A percentile compares a stretch with the other conserved stretches of the same genome.
phyloP scores from a whole-genome alignment of 2,113 vertebrate species.

The Otocyon megalotis region DNA sequence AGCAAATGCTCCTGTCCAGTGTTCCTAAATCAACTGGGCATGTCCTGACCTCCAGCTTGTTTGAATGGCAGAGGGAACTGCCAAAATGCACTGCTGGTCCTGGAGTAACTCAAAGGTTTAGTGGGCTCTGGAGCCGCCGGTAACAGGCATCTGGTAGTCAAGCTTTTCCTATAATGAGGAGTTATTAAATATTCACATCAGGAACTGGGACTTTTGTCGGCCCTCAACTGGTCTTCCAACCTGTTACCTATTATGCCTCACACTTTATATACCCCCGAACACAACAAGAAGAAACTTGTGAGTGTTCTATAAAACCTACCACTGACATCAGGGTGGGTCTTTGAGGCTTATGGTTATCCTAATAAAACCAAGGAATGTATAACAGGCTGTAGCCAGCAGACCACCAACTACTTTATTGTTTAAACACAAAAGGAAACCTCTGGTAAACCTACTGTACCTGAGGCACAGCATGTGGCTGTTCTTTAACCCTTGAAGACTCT shows the following conservation, averaged over 20 bases:
- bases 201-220: constrained; percentile 65
- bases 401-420: constrained; percentile 88
- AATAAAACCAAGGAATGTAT: constrained; percentile 88
- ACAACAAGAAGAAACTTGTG: constrained; percentile 85
- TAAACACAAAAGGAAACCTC: constrained; percentile 82
- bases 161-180: constrained; percentile 71
- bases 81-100: neutral
- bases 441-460: constrained; percentile 78
- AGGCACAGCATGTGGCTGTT: constrained; percentile 63
- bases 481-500: constrained; percentile 68
- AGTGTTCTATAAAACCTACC: constrained; percentile 84
- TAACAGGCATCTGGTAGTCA: constrained; percentile 71
- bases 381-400: constrained; percentile 86
- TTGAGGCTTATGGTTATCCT: constrained; percentile 86
- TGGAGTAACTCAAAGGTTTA: constrained; percentile 53
- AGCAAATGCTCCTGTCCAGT: constrained; percentile 42
- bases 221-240: constrained; percentile 70
- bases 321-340: constrained; percentile 84
- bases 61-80: neutral
- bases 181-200: constrained; percentile 79
- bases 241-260: constrained; percentile 80
- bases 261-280: constrained; percentile 81
- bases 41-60: constrained; percentile 28
- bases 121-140: constrained; percentile 38
- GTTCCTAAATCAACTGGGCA: neutral